Conservation (phyloP, 2,113 vertebrate species). For the Lota lota region DNA sequence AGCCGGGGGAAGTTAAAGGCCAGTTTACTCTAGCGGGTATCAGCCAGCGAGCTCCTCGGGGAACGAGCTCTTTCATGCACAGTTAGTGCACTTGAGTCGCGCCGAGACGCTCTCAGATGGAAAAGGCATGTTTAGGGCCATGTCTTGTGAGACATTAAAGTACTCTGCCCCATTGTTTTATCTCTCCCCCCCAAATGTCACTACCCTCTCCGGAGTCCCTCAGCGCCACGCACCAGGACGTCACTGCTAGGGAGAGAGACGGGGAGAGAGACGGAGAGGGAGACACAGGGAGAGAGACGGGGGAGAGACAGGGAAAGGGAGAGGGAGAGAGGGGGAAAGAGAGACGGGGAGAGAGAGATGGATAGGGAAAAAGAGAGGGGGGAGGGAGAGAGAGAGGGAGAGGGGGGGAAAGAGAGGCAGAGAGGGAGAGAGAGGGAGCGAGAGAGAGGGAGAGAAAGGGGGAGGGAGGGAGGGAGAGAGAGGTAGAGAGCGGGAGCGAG, state of each 20-base stretch:
- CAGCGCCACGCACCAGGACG: conserved; percentile 49
- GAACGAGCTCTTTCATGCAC: conserved; percentile 72
- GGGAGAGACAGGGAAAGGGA: not conserved
- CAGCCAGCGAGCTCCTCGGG: conserved; percentile 67
- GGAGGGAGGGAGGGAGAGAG: too few species aligned
- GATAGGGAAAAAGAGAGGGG: too few species aligned
- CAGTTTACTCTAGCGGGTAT: conserved; percentile 73
- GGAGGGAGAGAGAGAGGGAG: not conserved
- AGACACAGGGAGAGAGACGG: conserved; percentile 4
- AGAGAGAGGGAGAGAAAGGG: not conserved
- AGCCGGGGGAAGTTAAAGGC: conserved; percentile 60
- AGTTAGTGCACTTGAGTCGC: conserved; percentile 80
- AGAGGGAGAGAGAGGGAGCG: not conserved
- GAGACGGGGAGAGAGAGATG: conserved; percentile 1
- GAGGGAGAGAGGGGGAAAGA: conserved; percentile 1
- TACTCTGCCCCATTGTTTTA: conserved; percentile 70
- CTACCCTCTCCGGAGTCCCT: conserved; percentile 67
- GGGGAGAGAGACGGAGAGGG: not conserved
- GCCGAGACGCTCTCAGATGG: conserved; percentile 74
- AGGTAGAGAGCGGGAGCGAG: too few species aligned
- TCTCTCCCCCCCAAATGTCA: conserved; percentile 72
- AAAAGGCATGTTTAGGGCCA: conserved; percentile 77
- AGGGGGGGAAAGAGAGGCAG: not conserved
- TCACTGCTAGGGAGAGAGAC: conserved; percentile 22
- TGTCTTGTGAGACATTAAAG: conserved; percentile 74